A percentile compares a stretch with the other conserved stretches of the same genome.
phyloP scores from a whole-genome alignment of 1,140 invertebrate species.

The Drosophila tsacasi region DNA sequence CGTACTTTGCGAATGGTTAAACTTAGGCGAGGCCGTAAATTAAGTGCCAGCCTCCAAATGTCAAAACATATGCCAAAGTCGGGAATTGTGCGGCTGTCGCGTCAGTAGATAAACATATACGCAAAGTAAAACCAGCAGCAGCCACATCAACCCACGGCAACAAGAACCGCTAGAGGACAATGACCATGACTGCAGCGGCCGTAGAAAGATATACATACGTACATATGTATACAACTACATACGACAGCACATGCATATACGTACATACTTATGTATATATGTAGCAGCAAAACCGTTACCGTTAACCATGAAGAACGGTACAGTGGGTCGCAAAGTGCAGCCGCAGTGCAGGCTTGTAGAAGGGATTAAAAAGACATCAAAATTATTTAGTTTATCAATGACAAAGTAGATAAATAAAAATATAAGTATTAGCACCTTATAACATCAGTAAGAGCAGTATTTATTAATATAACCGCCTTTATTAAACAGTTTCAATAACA shows the following conservation, averaged over 20 bases:
- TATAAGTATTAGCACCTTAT: no score
- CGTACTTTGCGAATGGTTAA: slow-evolving; percentile 4
- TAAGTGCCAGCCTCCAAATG: slow-evolving; percentile 71
- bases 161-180: slow-evolving; percentile 72
- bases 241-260: not conserved
- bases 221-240: not conserved
- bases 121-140: slow-evolving; percentile 19
- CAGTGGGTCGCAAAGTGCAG: slow-evolving; percentile 19
- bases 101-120: slow-evolving; percentile 51
- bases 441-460: not conserved
- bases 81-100: slow-evolving; percentile 47
- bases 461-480: not conserved
- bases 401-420: not conserved
- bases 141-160: slow-evolving; percentile 23
- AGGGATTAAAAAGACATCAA: not conserved
- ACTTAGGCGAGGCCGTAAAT: slow-evolving; percentile 67
- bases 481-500: not conserved
- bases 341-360: not conserved
- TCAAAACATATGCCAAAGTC: slow-evolving; percentile 67
- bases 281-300: slow-evolving; percentile 22
- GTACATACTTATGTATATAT: no score
- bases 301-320: slow-evolving; percentile 34
- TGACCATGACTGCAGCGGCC: slow-evolving; percentile 61
- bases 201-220: slow-evolving; percentile 1
- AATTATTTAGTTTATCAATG: not conserved